phyloP scores from a whole-genome alignment of 2,113 vertebrate species.

The Zosterops pallidus region DNA sequence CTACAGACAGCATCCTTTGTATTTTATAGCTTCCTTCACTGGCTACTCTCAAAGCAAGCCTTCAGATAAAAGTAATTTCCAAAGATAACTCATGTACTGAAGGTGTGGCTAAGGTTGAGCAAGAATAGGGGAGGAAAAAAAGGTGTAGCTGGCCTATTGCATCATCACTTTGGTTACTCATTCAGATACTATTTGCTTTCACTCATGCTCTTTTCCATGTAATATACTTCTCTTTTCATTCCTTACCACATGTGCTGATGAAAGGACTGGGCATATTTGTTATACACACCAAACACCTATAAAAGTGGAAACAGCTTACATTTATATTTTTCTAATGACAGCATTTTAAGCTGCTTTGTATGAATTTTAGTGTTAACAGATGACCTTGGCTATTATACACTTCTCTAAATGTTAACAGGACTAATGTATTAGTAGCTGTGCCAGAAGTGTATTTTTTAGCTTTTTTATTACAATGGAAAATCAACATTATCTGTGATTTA shows the following conservation, averaged over 20 bases:
- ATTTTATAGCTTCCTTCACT: not conserved
- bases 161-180: not conserved
- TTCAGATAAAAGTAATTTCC: not conserved
- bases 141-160: not conserved
- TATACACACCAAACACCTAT: not conserved
- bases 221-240: not conserved
- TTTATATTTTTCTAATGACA: not conserved
- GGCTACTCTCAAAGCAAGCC: not conserved
- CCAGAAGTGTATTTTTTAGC: not conserved
- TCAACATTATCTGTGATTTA: not conserved
- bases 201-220: not conserved
- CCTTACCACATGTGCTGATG: not conserved
- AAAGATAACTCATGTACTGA: not conserved
- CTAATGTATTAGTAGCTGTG: not conserved
- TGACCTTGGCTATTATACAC: not conserved
- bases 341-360: conserved; percentile 9
- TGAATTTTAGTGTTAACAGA: conserved; percentile 12
- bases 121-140: not conserved
- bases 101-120: not conserved
- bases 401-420: not conserved
- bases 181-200: not conserved
- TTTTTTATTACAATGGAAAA: conserved; percentile 33
- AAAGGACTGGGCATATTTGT: not conserved
- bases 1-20: not conserved
- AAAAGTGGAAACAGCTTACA: not conserved